Evolutionary conservation across 2,797 vertebrate genomes (phyloP).

Genomic region (Hippopotamyrus pictus): DNA sequence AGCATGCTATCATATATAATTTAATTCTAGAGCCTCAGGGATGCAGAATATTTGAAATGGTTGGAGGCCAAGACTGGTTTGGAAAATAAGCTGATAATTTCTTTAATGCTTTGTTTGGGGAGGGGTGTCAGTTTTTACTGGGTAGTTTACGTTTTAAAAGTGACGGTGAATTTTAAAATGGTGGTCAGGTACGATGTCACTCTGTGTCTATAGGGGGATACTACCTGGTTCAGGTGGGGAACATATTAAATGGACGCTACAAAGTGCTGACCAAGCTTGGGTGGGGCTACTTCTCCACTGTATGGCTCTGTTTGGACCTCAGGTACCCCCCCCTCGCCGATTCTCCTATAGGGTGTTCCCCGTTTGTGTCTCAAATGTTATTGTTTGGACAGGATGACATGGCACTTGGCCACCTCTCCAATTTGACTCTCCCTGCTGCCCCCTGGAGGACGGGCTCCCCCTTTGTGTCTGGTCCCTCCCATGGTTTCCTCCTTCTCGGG

Average conservation of each 20-base stretch:
- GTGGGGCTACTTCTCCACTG: slow-evolving; percentile 71
- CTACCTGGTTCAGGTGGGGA: slow-evolving; percentile 57
- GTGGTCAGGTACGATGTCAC: neutral
- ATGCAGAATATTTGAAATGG: neutral
- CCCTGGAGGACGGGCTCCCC: too few species aligned
- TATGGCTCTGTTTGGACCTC: slow-evolving; percentile 76
- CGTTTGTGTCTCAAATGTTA: too few species aligned
- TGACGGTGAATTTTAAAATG: neutral
- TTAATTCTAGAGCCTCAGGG: neutral
- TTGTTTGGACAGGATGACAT: too few species aligned
- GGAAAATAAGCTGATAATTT: neutral
- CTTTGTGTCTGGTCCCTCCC: too few species aligned
- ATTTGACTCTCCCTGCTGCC: too few species aligned
- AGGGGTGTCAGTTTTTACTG: neutral
- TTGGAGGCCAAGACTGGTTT: neutral
- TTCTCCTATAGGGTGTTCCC: too few species aligned
- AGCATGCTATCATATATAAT: neutral
- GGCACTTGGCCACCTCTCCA: too few species aligned
- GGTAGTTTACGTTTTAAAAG: neutral
- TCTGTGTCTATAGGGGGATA: slow-evolving; percentile 62
- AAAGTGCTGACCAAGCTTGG: slow-evolving; percentile 68
- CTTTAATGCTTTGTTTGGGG: neutral
- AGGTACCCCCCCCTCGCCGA: slow-evolving; percentile 34
- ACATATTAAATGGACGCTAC: slow-evolving; percentile 67
- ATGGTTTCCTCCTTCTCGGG: too few species aligned